A percentile compares a stretch with the other conserved stretches of the same genome.
Conservation (phyloP, 2,888 invertebrate species). For the Tuta absoluta region DNA sequence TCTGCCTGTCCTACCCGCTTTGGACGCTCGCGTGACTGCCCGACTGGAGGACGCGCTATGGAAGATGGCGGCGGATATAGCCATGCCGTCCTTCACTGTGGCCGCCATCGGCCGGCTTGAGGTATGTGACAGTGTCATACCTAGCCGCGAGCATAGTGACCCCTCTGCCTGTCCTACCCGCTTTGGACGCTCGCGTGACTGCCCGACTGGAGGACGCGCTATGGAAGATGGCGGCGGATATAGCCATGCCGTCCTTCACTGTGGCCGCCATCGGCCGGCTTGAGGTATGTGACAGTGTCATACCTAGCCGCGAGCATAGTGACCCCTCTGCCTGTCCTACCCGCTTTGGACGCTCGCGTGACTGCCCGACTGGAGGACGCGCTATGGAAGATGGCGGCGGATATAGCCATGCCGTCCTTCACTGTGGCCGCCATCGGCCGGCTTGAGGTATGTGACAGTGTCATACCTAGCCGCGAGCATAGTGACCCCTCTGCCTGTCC, state of each 20-base stretch:
- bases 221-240: slow-evolving; percentile 70
- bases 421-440: slow-evolving; percentile 66
- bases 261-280: slow-evolving; percentile 67
- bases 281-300: slow-evolving; percentile 50
- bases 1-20: slow-evolving; percentile 61
- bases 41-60: slow-evolving; percentile 68
- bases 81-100: slow-evolving; percentile 72
- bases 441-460: slow-evolving; percentile 55
- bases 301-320: slow-evolving; percentile 57
- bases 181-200: slow-evolving; percentile 58
- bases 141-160: slow-evolving; percentile 64
- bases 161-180: slow-evolving; percentile 65
- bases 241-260: slow-evolving; percentile 71
- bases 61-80: slow-evolving; percentile 69
- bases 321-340: slow-evolving; percentile 67
- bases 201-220: slow-evolving; percentile 67
- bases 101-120: slow-evolving; percentile 67
- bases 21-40: slow-evolving; percentile 61
- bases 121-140: slow-evolving; percentile 42
- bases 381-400: slow-evolving; percentile 69
- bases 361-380: slow-evolving; percentile 66
- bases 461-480: slow-evolving; percentile 52
- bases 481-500: slow-evolving; percentile 65
- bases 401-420: slow-evolving; percentile 72
- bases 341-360: slow-evolving; percentile 60